Evolutionary conservation across 2,797 vertebrate genomes (phyloP).

Genomic region (Triplophysa bombifrons): DNA sequence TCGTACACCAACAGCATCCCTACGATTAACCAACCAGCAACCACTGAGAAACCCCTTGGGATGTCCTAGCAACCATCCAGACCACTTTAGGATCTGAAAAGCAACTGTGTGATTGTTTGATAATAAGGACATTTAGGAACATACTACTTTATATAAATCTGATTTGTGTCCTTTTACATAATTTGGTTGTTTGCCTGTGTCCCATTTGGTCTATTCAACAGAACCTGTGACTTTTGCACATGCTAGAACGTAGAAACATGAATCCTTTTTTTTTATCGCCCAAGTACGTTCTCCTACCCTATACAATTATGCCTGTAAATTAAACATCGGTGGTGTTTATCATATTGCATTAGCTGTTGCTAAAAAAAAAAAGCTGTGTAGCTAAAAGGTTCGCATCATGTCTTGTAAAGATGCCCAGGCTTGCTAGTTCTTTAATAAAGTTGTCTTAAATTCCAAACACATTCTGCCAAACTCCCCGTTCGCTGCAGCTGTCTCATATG

Average conservation of each 20-base stretch:
- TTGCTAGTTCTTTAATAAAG: background rate
- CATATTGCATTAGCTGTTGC: no score
- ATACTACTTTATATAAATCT: background rate
- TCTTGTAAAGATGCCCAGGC: conserved; percentile 38
- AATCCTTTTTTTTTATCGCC: conserved; percentile 43
- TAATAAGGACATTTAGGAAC: background rate
- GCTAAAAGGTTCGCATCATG: background rate
- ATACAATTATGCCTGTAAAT: no score
- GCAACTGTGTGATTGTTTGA: no score
- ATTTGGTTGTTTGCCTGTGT: background rate
- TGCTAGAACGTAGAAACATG: conserved; percentile 20
- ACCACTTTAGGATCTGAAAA: no score
- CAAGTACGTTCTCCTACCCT: conserved; percentile 36
- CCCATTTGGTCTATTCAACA: background rate
- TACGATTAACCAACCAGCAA: no score
- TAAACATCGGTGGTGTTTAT: no score
- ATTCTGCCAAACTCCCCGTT: conserved; percentile 44
- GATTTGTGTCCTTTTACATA: background rate
- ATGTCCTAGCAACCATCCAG: no score
- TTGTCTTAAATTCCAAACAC: conserved; percentile 28
- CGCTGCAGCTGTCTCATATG: conserved; percentile 71
- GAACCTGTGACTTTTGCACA: conserved; percentile 15
- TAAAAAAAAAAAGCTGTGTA: background rate
- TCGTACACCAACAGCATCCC: no score
- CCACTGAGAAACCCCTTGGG: no score